Base-by-base conservation (phyloP, 1,140 invertebrate species). In the Hycleus cichorii region DNA sequence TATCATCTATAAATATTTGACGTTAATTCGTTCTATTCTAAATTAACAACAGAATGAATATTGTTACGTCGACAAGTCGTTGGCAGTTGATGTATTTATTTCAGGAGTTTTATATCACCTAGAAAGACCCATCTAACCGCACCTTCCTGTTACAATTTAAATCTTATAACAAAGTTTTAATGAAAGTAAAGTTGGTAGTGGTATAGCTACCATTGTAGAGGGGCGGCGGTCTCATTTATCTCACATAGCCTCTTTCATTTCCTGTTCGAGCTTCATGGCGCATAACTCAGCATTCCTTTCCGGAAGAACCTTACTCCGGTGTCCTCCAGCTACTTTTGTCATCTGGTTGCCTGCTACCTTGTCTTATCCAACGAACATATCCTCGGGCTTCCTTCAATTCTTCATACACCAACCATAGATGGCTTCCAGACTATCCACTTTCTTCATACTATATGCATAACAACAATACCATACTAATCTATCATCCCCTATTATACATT, bases 121-220 rank as follows among this genome's bases (percentile, higher is more conserved):
- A 40, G 40, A 51, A 50, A 48, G 47, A 46, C 43, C 45, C 47
- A 46, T 49, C 42, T 59, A 59, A 59, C 57, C 45, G 42, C 58
- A 59, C 58, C 58, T 59, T 59, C 44, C 46, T 59, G 58, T 59
- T 59, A 55, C 58, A 59, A 59, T 59, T 59, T 59, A 59, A 59
- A 59, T 59, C 58, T 59, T 59, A 59, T 59, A 59, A 59, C 51
- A 59, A 59, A 59, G 58, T 59, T 59, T 59, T 59, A 59, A 59
- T 59, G 58, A 59, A 59, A 59, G 58, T 59, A 48, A 59, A 59
- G 58, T 59, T 54, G 57, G 58, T 49, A 49, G 57, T 58, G 46
- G 50, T 42, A 8, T 4, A 42, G 51, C 57, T 48, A 51, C 51
- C 58, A 59, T 59, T 59, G 58, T 59, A 49, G 47, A 55, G 7